phyloP scores from a whole-genome alignment of 2,888 invertebrate species.

The Platynereis dumerilii region DNA sequence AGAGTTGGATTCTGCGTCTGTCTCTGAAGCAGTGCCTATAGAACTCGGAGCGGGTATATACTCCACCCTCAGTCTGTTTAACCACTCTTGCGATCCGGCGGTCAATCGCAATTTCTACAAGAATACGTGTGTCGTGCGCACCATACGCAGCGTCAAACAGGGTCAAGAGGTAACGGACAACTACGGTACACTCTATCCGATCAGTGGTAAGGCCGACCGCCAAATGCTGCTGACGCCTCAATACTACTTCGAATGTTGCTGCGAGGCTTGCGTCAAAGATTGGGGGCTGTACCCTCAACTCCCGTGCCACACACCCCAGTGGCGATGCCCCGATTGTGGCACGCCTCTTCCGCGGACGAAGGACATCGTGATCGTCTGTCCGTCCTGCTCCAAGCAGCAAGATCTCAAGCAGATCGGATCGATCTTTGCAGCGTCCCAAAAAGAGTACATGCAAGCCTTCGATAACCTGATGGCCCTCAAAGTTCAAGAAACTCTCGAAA shows the following conservation, averaged over 20 bases:
- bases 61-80: slow-evolving; percentile 87
- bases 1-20: slow-evolving; percentile 45
- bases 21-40: slow-evolving; percentile 58
- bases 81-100: slow-evolving; percentile 88
- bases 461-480: slow-evolving; percentile 43
- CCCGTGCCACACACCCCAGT: slow-evolving; percentile 44
- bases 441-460: slow-evolving; percentile 44
- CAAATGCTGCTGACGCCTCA: slow-evolving; percentile 72
- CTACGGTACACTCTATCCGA: slow-evolving; percentile 68
- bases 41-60: slow-evolving; percentile 82
- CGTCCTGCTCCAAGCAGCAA: neutral
- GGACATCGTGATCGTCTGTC: neutral
- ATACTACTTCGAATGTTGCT: slow-evolving; percentile 82
- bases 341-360: slow-evolving; percentile 43
- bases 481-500: slow-evolving; percentile 39
- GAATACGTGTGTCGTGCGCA: slow-evolving; percentile 74
- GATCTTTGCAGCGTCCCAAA: slow-evolving; percentile 26
- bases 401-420: slow-evolving; percentile 27
- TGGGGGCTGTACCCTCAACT: slow-evolving; percentile 56
- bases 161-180: slow-evolving; percentile 83
- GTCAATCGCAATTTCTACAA: slow-evolving; percentile 79
- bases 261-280: slow-evolving; percentile 71
- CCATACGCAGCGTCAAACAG: slow-evolving; percentile 70
- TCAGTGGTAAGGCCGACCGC: slow-evolving; percentile 68
- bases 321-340: slow-evolving; percentile 53